Conservation (phyloP, 2,888 invertebrate species). For the Drymonia ruficornis region DNA sequence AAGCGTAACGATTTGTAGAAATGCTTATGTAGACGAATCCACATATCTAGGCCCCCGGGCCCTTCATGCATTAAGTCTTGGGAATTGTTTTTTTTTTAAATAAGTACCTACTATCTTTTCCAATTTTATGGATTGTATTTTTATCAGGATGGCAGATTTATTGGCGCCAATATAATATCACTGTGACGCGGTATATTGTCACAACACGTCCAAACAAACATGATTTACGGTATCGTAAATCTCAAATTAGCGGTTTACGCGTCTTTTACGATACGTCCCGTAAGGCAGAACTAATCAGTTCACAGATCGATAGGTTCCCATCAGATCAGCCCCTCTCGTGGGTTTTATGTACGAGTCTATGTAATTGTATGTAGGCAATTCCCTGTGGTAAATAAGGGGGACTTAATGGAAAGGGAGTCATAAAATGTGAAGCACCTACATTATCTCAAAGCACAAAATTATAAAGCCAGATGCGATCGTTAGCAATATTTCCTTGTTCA, state of each 20-base stretch:
- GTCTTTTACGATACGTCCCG: slow-evolving; percentile 59
- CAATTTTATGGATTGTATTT: slow-evolving; percentile 8
- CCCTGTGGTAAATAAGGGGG: slow-evolving; percentile 33
- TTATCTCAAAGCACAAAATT: slow-evolving; percentile 23
- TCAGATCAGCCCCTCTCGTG: slow-evolving; percentile 44
- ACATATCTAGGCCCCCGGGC: too few species aligned
- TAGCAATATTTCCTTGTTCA: background rate
- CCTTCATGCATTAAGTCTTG: too few species aligned
- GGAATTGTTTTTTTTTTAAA: too few species aligned
- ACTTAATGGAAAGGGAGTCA: slow-evolving; percentile 43
- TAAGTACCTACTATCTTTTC: background rate
- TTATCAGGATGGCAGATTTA: slow-evolving; percentile 10
- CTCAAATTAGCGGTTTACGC: slow-evolving; percentile 67
- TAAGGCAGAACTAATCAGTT: slow-evolving; percentile 72
- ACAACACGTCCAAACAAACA: slow-evolving; percentile 60
- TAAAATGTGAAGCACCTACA: slow-evolving; percentile 37
- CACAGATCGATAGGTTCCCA: slow-evolving; percentile 53
- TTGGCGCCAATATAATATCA: slow-evolving; percentile 10
- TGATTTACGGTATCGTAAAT: slow-evolving; percentile 74
- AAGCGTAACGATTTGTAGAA: too few species aligned
- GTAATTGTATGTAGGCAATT: slow-evolving; percentile 29
- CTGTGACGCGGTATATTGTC: slow-evolving; percentile 38
- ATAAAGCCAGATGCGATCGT: slow-evolving; percentile 33
- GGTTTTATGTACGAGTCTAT: slow-evolving; percentile 43
- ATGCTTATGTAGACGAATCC: too few species aligned